Evolutionary conservation across 2,888 invertebrate genomes (phyloP).

Genomic region (Heterodera filipjevi): DNA sequence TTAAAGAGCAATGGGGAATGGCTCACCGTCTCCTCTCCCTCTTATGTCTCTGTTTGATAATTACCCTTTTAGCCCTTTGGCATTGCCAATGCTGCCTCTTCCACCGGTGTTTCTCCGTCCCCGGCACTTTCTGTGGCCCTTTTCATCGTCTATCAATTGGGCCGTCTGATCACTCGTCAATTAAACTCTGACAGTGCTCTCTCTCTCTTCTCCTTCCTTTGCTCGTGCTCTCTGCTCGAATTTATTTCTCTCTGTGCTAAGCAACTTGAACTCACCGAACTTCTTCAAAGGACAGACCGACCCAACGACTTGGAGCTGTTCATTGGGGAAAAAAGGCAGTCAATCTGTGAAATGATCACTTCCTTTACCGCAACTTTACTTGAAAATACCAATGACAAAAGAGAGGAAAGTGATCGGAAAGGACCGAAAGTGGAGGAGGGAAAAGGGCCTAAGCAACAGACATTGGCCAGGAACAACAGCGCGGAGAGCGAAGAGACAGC

Average conservation of each 20-base stretch:
- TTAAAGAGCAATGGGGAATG: no score
- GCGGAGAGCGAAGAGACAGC: neutral
- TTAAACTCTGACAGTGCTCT: neutral
- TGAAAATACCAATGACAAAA: neutral
- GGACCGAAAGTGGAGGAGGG: neutral
- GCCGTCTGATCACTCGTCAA: neutral
- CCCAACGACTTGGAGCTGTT: constrained; percentile 8
- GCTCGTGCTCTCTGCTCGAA: constrained; percentile 16
- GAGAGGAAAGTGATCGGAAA: neutral
- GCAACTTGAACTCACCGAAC: neutral
- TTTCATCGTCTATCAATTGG: neutral
- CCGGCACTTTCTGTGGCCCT: neutral
- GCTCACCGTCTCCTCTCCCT: no score
- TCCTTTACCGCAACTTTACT: neutral
- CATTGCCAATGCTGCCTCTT: neutral
- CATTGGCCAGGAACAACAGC: neutral
- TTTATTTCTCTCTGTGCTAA: neutral
- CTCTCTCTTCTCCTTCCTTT: neutral
- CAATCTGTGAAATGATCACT: constrained; percentile 6
- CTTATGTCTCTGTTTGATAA: neutral
- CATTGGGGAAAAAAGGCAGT: neutral
- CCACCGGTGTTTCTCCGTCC: neutral
- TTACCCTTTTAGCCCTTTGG: neutral
- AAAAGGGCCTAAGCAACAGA: neutral
- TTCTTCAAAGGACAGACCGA: neutral